A percentile compares a stretch with the other conserved stretches of the same genome.
Conservation (phyloP, 2,113 vertebrate species). For the Mellivora capensis region DNA sequence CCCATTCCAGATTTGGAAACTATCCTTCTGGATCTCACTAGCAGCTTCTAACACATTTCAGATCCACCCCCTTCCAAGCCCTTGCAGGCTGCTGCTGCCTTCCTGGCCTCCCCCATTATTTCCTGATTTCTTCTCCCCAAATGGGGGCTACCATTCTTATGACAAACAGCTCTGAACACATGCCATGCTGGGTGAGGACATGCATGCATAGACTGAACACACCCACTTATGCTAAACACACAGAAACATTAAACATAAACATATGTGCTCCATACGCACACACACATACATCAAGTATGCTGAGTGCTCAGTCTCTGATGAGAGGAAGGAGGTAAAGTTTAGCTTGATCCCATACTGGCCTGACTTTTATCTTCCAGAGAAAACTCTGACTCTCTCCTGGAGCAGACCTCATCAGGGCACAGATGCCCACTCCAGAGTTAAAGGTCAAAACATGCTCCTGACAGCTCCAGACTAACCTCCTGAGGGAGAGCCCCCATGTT, state of each 20-base stretch:
- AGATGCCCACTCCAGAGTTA: neutral
- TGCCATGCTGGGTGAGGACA: neutral
- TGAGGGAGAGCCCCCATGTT: conserved; percentile 71
- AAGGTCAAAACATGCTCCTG: neutral
- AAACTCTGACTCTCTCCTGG: neutral
- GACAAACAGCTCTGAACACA: conserved; percentile 44
- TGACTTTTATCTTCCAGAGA: conserved; percentile 15
- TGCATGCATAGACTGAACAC: neutral
- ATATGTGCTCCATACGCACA: neutral
- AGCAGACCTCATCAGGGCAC: neutral
- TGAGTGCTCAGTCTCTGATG: neutral
- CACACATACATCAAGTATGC: neutral
- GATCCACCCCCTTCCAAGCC: neutral
- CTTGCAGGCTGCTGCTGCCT: neutral
- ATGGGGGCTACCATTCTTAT: conserved; percentile 6
- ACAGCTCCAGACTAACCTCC: conserved; percentile 74
- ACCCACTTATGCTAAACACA: neutral
- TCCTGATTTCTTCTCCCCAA: conserved; percentile 14
- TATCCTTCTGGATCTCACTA: neutral
- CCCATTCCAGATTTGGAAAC: conserved; percentile 11
- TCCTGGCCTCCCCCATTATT: neutral
- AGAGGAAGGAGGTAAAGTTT: neutral
- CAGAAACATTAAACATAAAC: neutral
- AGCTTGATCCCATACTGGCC: neutral
- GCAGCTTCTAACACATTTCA: neutral